Evolutionary conservation across 2,888 invertebrate genomes (phyloP).

Genomic region (Spodoptera littoralis): DNA sequence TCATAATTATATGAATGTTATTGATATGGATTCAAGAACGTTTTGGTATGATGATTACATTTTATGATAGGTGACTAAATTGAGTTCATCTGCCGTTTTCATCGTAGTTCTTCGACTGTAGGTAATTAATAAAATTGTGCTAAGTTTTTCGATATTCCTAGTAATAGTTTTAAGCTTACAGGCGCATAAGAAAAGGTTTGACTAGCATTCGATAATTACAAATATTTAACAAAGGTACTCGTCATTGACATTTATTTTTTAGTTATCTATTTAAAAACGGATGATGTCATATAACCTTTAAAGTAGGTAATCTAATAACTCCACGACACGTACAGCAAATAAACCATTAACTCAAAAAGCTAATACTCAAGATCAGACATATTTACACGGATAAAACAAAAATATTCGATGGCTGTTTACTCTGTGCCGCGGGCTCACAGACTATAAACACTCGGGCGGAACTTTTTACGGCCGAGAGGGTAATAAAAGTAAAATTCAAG

Average conservation of each 20-base stretch:
- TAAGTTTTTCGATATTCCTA: no score
- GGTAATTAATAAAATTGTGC: no score
- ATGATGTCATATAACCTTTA: constrained; percentile 22
- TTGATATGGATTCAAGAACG: not conserved
- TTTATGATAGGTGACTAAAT: no score
- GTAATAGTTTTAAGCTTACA: no score
- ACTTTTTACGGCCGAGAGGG: constrained; percentile 69
- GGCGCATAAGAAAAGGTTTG: no score
- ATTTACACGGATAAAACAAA: constrained; percentile 7
- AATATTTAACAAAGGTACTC: no score
- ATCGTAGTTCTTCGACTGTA: no score
- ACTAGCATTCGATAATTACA: no score
- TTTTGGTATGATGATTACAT: not conserved
- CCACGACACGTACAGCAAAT: constrained; percentile 15
- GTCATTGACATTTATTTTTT: not conserved
- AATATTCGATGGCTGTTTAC: constrained; percentile 11
- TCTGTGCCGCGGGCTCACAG: constrained; percentile 51
- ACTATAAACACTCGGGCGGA: constrained; percentile 65
- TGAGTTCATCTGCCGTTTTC: no score
- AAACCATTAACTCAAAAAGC: constrained; percentile 35
- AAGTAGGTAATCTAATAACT: constrained; percentile 17
- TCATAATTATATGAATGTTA: constrained; percentile 3
- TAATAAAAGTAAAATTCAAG: constrained; percentile 75
- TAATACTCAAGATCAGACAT: constrained; percentile 20
- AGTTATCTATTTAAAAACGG: not conserved